phyloP scores from a whole-genome alignment of 1,140 invertebrate species.

The Caenorhabditis latens region DNA sequence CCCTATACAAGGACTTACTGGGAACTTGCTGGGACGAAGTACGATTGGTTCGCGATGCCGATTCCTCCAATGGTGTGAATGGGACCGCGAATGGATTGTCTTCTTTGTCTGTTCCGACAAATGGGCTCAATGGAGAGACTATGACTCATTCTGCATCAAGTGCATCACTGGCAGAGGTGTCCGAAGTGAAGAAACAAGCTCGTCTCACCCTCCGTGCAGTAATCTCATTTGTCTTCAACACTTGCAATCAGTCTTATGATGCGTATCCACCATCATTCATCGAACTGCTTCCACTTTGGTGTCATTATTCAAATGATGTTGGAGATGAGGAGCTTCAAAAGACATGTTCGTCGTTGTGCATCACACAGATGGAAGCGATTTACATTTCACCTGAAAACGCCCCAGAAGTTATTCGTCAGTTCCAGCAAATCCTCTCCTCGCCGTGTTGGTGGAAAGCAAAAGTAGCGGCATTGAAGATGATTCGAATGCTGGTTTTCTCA shows the following conservation, averaged over 20 bases:
- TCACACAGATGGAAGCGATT: slow-evolving; percentile 78
- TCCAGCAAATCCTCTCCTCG: slow-evolving; percentile 72
- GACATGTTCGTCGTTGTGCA: slow-evolving; percentile 82
- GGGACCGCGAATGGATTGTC: not conserved
- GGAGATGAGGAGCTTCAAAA: slow-evolving; percentile 85
- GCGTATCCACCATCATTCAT: slow-evolving; percentile 67
- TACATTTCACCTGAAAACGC: slow-evolving; percentile 70
- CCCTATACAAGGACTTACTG: slow-evolving; percentile 20
- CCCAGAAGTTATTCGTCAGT: slow-evolving; percentile 20
- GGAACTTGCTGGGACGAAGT: slow-evolving; percentile 57
- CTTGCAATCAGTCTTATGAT: slow-evolving; percentile 61
- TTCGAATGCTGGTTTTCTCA: slow-evolving; percentile 87
- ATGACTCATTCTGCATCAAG: slow-evolving; percentile 23
- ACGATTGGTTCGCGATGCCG: not conserved
- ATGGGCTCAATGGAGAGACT: not conserved
- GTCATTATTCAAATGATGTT: slow-evolving; percentile 72
- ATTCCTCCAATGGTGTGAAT: not conserved
- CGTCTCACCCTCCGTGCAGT: slow-evolving; percentile 63
- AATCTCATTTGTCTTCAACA: slow-evolving; percentile 62
- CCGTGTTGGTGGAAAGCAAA: slow-evolving; percentile 85
- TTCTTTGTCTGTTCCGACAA: not conserved
- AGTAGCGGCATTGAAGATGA: slow-evolving; percentile 83
- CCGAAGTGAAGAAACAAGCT: slow-evolving; percentile 62
- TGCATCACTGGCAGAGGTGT: slow-evolving; percentile 33
- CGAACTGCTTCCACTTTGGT: slow-evolving; percentile 71